Evolutionary conservation across 1,140 invertebrate species (phyloP), one percentile per base, ranked within the genome.

Genomic region (Drepana arcuata): DNA sequence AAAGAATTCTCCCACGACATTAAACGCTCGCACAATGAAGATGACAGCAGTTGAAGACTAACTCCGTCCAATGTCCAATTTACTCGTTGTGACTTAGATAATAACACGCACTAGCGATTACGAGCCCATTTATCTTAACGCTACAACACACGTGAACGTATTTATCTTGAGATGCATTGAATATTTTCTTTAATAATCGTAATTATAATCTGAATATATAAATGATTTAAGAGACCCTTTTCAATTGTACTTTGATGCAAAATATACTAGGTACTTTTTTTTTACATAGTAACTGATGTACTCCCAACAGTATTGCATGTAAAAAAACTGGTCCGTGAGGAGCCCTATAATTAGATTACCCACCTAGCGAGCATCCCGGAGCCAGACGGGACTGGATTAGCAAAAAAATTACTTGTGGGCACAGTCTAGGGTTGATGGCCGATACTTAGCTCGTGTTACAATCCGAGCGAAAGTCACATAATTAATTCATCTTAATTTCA

Each of bases 281-380:
- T n/a, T n/a, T n/a, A n/a, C n/a, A n/a, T n/a, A n/a, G n/a, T n/a
- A n/a, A n/a, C n/a, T n/a, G n/a, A n/a, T n/a, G n/a, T n/a, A n/a
- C n/a, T n/a, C n/a, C n/a, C n/a, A n/a, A n/a, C n/a, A n/a, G n/a
- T n/a, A n/a, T n/a, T n/a, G n/a, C n/a, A n/a, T n/a, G n/a, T n/a
- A n/a, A n/a, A 52, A 58, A 67, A 65, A 64, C 60, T 52, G 38
- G 56, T 46, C 44, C n/a, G n/a, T n/a, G n/a, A n/a, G 47, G 49
- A 31, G 38, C 44, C 58, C 65, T 74, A 69, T 74, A 71, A 67
- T 74, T 74, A 71, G 70, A 74, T 69, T 60, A 56, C 47, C 54
- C 50, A 62, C 59, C 58, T 54, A 69, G 64, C 52, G 42, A 55
- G 54, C 54, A 55, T 45, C 47, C 54, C 48, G 48, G 45, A 54